A percentile compares a stretch with the other conserved stretches of the same genome.
Conservation (phyloP, 1,140 invertebrate species). For the Bombus ignitus region DNA sequence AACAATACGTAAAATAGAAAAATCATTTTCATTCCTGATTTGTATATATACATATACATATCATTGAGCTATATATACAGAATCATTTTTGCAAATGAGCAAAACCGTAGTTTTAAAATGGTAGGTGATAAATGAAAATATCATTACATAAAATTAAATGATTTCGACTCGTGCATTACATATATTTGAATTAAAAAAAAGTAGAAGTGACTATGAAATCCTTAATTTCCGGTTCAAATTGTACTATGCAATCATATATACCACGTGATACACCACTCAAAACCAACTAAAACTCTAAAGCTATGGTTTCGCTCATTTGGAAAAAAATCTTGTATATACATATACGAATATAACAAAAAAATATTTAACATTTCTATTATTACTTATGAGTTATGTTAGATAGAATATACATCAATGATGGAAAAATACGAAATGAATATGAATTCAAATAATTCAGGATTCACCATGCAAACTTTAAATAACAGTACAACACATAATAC, state of each 20-base stretch:
- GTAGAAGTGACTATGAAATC: background rate
- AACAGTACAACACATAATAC: too few relatives aligned
- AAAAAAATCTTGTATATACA: background rate
- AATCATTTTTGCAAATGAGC: background rate
- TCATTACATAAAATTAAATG: too few relatives aligned
- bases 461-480: background rate
- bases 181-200: background rate
- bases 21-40: background rate
- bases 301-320: background rate
- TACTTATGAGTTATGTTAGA: background rate
- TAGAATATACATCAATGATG: background rate
- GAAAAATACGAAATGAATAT: background rate
- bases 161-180: too few relatives aligned
- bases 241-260: background rate
- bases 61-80: background rate
- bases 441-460: background rate
- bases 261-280: background rate
- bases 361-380: background rate
- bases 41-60: background rate
- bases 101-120: too few relatives aligned
- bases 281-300: background rate
- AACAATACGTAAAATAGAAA: background rate
- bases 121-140: background rate
- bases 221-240: background rate
- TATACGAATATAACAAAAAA: background rate